Conservation (phyloP, 1,140 invertebrate species). For the Zophobas atratus region DNA sequence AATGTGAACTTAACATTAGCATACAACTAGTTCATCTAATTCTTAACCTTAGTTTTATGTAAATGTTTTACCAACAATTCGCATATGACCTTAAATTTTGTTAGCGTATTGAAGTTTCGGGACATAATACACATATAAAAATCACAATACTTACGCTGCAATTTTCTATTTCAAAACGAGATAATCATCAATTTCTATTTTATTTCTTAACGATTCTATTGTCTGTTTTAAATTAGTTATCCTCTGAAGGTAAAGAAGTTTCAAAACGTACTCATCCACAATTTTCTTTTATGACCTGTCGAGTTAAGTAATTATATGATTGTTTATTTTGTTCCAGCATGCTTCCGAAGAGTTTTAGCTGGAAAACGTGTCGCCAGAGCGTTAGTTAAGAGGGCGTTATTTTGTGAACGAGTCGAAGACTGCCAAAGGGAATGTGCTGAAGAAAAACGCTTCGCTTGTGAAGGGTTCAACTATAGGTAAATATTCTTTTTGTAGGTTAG, state of each 20-base stretch:
- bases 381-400: slow-evolving; percentile 76
- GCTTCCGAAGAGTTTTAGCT: slow-evolving; percentile 80
- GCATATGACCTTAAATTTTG: slow-evolving; percentile 5
- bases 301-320: background rate
- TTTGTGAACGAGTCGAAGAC: slow-evolving; percentile 80
- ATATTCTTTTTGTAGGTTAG: slow-evolving; percentile 32
- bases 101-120: background rate
- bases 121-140: slow-evolving; percentile 3
- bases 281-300: slow-evolving; percentile 14
- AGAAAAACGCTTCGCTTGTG: slow-evolving; percentile 82
- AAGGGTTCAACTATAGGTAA: slow-evolving; percentile 88
- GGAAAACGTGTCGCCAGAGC: slow-evolving; percentile 78
- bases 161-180: slow-evolving; percentile 37
- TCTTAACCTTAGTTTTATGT: slow-evolving; percentile 22
- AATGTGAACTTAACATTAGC: slow-evolving; percentile 16
- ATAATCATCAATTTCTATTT: slow-evolving; percentile 41
- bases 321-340: slow-evolving; percentile 72
- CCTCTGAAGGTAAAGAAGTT: slow-evolving; percentile 33
- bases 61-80: slow-evolving; percentile 23
- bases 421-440: slow-evolving; percentile 82
- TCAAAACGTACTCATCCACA: slow-evolving; percentile 23
- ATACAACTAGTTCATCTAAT: slow-evolving; percentile 16
- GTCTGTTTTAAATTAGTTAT: slow-evolving; percentile 39
- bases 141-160: slow-evolving; percentile 24
- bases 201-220: slow-evolving; percentile 39